These are phyloP conservation scores for Lytechinus pictus DNA, from an alignment of 35 echinoderm and acorn worm species.

Conservation along the genomic window DNA sequence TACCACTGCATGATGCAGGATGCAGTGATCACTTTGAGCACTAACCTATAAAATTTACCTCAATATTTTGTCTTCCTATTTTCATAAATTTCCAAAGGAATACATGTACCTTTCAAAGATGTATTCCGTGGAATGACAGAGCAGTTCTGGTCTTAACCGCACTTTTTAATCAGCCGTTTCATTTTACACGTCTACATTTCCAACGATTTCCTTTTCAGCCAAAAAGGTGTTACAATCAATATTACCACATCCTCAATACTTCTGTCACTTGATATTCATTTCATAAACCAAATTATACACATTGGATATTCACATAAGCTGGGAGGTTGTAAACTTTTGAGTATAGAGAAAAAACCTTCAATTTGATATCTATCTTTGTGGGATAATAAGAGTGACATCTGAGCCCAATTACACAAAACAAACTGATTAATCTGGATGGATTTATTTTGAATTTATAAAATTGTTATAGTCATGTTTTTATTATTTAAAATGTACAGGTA, in stretches of 20 bases:
- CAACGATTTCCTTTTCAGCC: background rate
- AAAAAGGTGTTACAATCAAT: background rate
- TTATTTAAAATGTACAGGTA: background rate
- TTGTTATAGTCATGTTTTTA: background rate
- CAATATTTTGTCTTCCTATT: background rate
- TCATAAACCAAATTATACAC: background rate
- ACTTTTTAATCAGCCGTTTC: conserved; percentile 17
- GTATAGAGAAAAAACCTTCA: no score
- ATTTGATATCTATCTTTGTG: no score
- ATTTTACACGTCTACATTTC: background rate
- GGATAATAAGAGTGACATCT: no score
- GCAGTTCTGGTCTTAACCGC: background rate
- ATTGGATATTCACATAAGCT: background rate
- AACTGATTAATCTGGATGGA: background rate
- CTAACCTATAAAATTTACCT: no score
- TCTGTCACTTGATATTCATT: background rate
- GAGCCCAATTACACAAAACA: no score
- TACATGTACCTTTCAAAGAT: background rate
- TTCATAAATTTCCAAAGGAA: background rate
- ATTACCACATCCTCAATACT: background rate
- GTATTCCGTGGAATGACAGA: background rate
- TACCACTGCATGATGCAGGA: no score
- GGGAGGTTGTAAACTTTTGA: no score
- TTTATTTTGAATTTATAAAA: no score
- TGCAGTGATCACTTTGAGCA: no score